These are phyloP conservation scores for Cynodonichthys magdalenae DNA, from an alignment of 2,797 vertebrate species.

Conservation along the genomic window DNA sequence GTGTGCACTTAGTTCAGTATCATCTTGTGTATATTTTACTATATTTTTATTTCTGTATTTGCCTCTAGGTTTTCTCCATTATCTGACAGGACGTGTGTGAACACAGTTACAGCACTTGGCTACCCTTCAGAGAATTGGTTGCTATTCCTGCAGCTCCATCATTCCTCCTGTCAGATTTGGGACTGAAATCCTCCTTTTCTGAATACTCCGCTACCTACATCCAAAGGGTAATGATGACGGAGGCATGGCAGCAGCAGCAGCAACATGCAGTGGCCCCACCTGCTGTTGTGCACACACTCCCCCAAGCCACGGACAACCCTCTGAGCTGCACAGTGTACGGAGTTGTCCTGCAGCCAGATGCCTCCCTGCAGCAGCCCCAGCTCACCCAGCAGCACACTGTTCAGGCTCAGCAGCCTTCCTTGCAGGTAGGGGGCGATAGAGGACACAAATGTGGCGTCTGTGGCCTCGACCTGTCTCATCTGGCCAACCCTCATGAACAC, in stretches of 20 bases:
- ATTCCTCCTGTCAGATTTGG: slow-evolving; percentile 13
- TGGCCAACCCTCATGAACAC: slow-evolving; percentile 94
- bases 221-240: slow-evolving; percentile 82
- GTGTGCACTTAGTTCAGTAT: background rate
- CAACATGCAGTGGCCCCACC: slow-evolving; percentile 89
- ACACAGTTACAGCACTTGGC: background rate
- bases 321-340: slow-evolving; percentile 93
- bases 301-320: slow-evolving; percentile 86
- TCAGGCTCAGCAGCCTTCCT: slow-evolving; percentile 78
- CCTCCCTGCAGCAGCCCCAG: slow-evolving; percentile 81
- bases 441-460: slow-evolving; percentile 92
- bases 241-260: slow-evolving; percentile 86
- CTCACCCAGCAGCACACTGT: slow-evolving; percentile 76
- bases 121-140: slow-evolving; percentile 6
- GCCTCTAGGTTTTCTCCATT: slow-evolving; percentile 33
- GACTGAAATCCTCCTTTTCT: slow-evolving; percentile 21
- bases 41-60: slow-evolving; percentile 1
- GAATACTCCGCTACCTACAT: slow-evolving; percentile 61
- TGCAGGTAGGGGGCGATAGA: slow-evolving; percentile 84
- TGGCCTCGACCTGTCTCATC: slow-evolving; percentile 91
- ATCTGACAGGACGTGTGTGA: slow-evolving; percentile 30
- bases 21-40: background rate
- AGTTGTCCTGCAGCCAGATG: slow-evolving; percentile 91
- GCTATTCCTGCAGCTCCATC: slow-evolving; percentile 20
- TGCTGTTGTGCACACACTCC: slow-evolving; percentile 90